These are phyloP conservation scores for Cynodonichthys magdalenae DNA, from an alignment of 2,797 vertebrate species.

Conservation along the genomic window DNA sequence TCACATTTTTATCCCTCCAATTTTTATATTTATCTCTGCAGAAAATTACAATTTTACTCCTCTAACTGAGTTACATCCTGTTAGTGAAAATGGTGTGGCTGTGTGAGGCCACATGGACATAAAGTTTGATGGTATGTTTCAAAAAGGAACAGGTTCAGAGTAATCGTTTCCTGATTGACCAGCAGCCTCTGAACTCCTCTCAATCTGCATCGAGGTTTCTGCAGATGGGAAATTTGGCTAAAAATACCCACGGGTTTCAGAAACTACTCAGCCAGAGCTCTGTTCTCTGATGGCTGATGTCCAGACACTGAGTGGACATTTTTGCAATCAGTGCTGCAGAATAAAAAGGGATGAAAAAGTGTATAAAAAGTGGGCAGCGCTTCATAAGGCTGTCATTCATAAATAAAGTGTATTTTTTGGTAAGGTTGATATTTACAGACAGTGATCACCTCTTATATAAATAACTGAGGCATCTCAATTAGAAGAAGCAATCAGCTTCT, in stretches of 20 bases:
- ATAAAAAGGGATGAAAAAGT: too few species aligned
- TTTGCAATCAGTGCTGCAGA: too few species aligned
- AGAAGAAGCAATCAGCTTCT: constrained; percentile 11
- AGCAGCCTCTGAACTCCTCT: not conserved
- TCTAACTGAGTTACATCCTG: constrained; percentile 4
- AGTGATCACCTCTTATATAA: not conserved
- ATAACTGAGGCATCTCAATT: constrained; percentile 10
- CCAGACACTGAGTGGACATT: too few species aligned
- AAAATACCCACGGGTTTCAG: not conserved
- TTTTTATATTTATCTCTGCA: constrained; percentile 1
- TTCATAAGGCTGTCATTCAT: not conserved
- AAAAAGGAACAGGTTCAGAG: too few species aligned
- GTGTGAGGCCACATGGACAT: not conserved
- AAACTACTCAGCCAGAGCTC: not conserved
- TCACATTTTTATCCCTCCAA: constrained; percentile 3
- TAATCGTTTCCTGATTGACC: too few species aligned
- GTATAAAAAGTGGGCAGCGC: not conserved
- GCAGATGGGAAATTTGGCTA: not conserved
- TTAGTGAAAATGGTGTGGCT: not conserved
- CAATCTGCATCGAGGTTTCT: not conserved
- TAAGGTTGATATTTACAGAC: not conserved
- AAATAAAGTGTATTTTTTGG: not conserved
- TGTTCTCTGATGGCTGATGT: not conserved
- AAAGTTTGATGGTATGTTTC: too few species aligned
- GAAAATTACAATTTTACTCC: constrained; percentile 6